Evolutionary conservation across 2,888 invertebrate species (phyloP).

Genomic region (Caenorhabditis uteleia): DNA sequence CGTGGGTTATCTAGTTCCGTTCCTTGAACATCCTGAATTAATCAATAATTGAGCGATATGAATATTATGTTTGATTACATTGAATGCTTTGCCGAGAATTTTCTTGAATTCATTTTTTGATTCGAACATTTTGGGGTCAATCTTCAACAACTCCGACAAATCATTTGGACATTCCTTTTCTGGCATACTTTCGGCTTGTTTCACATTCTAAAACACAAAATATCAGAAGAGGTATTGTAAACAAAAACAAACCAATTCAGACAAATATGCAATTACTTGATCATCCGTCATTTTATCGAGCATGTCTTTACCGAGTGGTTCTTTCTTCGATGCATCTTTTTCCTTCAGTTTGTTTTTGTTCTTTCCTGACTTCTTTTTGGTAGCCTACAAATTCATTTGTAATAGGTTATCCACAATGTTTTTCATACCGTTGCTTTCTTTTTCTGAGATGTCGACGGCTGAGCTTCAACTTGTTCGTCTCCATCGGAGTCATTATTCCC

Average conservation of each 20-base stretch:
- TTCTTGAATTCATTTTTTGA: constrained; percentile 54
- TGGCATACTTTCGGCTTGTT: constrained; percentile 8
- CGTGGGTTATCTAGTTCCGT: too few relatives aligned
- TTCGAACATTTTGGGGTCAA: constrained; percentile 55
- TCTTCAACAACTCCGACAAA: constrained; percentile 5
- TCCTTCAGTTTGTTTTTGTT: background rate
- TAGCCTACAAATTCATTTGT: too few relatives aligned
- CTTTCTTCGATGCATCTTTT: background rate
- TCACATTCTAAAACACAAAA: background rate
- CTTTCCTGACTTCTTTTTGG: too few relatives aligned
- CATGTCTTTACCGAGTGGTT: constrained; percentile 1
- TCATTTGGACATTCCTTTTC: constrained; percentile 29
- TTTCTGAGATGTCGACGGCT: too few relatives aligned
- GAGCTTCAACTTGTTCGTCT: constrained; percentile 14
- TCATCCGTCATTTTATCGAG: too few relatives aligned
- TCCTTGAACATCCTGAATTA: too few relatives aligned
- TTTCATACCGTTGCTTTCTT: too few relatives aligned
- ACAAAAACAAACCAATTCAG: too few relatives aligned
- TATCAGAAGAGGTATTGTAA: too few relatives aligned
- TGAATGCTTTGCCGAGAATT: constrained; percentile 54
- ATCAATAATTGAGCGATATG: too few relatives aligned
- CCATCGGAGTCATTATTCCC: constrained; percentile 11
- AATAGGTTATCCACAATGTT: too few relatives aligned
- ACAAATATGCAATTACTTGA: too few relatives aligned
- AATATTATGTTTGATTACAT: constrained; percentile 1